Percentiles rank a stretch among this genome's conserved stretches.
These are phyloP conservation scores for Drosophila sp. DNA, from an alignment of 1,140 invertebrate genomes.

Conservation along the genomic window DNA sequence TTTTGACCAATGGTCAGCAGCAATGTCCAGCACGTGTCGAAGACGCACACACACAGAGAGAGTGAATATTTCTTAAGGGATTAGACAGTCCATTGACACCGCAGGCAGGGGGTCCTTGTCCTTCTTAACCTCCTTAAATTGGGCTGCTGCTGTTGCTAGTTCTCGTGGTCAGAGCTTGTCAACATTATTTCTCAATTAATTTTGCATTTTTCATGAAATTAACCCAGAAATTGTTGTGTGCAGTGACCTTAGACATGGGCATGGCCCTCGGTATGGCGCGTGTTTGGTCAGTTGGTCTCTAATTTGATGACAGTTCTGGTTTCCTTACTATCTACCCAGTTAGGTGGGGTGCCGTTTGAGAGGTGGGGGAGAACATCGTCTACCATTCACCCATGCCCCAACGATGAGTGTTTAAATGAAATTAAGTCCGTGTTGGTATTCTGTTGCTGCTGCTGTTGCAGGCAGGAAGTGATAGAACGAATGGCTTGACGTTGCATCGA, in stretches of 20 bases:
- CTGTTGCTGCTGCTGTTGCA: slow-evolving; percentile 41
- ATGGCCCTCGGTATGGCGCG: slow-evolving; percentile 49
- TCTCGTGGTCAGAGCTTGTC: slow-evolving; percentile 73
- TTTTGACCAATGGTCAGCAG: slow-evolving; percentile 75
- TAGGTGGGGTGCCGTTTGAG: no score
- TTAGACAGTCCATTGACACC: slow-evolving; percentile 77
- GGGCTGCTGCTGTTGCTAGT: slow-evolving; percentile 3
- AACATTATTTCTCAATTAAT: slow-evolving; percentile 83
- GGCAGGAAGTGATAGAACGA: slow-evolving; percentile 78
- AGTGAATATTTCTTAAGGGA: slow-evolving; percentile 36
- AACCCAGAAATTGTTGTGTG: slow-evolving; percentile 72
- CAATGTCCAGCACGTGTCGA: slow-evolving; percentile 56
- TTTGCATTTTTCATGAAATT: slow-evolving; percentile 82
- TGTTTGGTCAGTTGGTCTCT: slow-evolving; percentile 28
- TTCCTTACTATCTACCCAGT: background rate
- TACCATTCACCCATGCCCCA: background rate
- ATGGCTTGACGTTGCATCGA: slow-evolving; percentile 56
- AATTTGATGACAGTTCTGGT: slow-evolving; percentile 27
- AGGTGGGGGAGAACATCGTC: no score
- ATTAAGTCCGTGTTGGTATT: slow-evolving; percentile 77
- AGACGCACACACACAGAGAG: slow-evolving; percentile 30
- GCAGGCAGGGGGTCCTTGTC: slow-evolving; percentile 67
- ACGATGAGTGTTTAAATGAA: slow-evolving; percentile 65
- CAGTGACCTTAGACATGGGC: slow-evolving; percentile 71
- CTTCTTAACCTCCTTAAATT: slow-evolving; percentile 5